Conservation (phyloP, 2,888 invertebrate species). For the Exocentrus adspersus region DNA sequence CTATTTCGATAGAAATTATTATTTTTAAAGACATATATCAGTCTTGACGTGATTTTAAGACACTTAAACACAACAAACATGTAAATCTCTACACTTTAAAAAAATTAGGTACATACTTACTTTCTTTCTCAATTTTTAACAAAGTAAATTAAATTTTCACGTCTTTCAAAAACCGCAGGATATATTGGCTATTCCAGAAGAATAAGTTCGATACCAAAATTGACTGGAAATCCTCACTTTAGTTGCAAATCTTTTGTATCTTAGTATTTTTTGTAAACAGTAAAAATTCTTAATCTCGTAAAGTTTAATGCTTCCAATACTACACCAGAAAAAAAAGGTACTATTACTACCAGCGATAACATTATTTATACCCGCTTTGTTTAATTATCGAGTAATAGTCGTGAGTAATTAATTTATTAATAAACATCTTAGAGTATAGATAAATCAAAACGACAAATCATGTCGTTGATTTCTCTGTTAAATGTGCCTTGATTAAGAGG, state of each 20-base stretch:
- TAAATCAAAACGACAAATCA: neutral
- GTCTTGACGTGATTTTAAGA: too few relatives aligned
- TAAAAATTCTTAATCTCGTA: neutral
- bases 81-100: too few relatives aligned
- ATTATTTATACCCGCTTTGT: slow-evolving; percentile 19
- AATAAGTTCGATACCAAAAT: too few relatives aligned
- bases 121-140: too few relatives aligned
- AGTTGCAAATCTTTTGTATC: too few relatives aligned
- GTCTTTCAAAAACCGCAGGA: too few relatives aligned
- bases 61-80: too few relatives aligned
- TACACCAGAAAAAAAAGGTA: neutral
- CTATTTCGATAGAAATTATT: slow-evolving; percentile 1
- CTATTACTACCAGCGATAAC: slow-evolving; percentile 8
- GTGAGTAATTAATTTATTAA: neutral
- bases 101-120: too few relatives aligned
- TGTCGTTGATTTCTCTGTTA: neutral
- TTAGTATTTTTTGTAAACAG: neutral
- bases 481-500: neutral
- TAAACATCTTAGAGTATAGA: neutral
- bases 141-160: too few relatives aligned
- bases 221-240: too few relatives aligned
- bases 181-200: too few relatives aligned
- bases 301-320: slow-evolving; percentile 10
- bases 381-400: neutral
- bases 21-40: too few relatives aligned